Conservation (phyloP, 2,888 invertebrate genomes). For the Drosophila recens region DNA sequence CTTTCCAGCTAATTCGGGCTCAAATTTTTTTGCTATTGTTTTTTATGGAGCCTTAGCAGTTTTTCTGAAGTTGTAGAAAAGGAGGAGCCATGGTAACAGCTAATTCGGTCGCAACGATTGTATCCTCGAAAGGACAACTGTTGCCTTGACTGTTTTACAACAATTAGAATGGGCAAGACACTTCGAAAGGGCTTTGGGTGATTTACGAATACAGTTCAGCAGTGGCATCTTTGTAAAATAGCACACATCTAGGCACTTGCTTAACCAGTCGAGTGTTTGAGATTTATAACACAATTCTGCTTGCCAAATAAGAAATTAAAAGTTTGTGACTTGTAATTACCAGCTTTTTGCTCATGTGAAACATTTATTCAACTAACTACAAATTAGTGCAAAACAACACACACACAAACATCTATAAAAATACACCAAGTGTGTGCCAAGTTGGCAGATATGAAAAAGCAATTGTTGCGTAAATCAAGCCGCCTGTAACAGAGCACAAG, state of each 20-base stretch:
- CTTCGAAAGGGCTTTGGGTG: constrained; percentile 26
- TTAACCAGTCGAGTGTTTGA: constrained; percentile 46
- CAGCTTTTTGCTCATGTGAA: constrained; percentile 65
- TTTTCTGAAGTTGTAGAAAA: constrained; percentile 45
- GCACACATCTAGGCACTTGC: constrained; percentile 8
- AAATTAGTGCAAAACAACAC: constrained; percentile 67
- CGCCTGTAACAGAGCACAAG: constrained; percentile 43
- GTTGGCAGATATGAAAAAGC: constrained; percentile 37
- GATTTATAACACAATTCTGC: constrained; percentile 69
- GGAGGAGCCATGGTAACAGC: constrained; percentile 1
- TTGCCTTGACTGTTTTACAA: constrained; percentile 53
- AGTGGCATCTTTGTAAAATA: constrained; percentile 13
- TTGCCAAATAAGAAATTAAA: constrained; percentile 78
- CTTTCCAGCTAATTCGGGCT: constrained; percentile 71
- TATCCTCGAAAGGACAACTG: constrained; percentile 39
- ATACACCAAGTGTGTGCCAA: constrained; percentile 38
- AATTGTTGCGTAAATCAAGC: constrained; percentile 67
- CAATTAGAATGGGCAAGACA: constrained; percentile 52
- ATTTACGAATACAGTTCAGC: constrained; percentile 66
- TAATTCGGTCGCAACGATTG: not conserved
- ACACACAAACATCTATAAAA: constrained; percentile 36
- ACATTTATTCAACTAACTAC: constrained; percentile 75
- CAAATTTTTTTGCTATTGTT: constrained; percentile 62
- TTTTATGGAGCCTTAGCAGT: constrained; percentile 35
- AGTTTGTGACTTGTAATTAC: constrained; percentile 62